Conservation (phyloP, 2,797 vertebrate genomes). For the Discoglossus pictus region DNA sequence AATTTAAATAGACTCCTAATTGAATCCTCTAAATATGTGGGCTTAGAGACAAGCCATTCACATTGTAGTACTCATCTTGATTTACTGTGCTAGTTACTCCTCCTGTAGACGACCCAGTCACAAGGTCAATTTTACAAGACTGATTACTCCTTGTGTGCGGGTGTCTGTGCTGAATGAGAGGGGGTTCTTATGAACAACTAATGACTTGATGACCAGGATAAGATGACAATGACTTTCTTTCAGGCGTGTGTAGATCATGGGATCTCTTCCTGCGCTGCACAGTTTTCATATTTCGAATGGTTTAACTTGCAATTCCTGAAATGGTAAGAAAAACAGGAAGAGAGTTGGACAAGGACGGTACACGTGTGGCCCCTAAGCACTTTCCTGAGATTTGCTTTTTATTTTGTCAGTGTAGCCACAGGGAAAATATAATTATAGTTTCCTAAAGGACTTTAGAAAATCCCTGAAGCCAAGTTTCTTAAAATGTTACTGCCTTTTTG, state of each 20-base stretch:
- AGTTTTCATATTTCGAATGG: not conserved
- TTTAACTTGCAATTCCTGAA: not conserved
- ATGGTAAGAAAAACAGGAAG: no score
- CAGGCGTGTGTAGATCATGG: not conserved
- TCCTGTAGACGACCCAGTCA: conserved; percentile 14
- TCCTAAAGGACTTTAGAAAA: no score
- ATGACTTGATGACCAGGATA: not conserved
- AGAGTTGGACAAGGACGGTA: no score
- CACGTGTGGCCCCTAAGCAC: no score
- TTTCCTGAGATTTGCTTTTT: no score
- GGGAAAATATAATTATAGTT: no score
- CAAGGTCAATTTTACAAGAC: conserved; percentile 23
- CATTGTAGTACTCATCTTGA: conserved; percentile 2
- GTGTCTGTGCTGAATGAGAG: conserved; percentile 14
- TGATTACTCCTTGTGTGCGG: conserved; percentile 26
- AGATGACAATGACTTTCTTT: conserved; percentile 22
- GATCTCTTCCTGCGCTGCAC: not conserved
- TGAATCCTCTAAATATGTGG: not conserved
- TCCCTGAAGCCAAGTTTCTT: no score
- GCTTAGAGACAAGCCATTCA: not conserved
- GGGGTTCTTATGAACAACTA: not conserved
- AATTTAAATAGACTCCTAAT: not conserved
- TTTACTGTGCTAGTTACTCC: conserved; percentile 10
- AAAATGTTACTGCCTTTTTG: no score
- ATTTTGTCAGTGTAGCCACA: no score